These are phyloP conservation scores for Antennarius maculatus DNA, from an alignment of 2,797 vertebrate species.

Conservation along the genomic window DNA sequence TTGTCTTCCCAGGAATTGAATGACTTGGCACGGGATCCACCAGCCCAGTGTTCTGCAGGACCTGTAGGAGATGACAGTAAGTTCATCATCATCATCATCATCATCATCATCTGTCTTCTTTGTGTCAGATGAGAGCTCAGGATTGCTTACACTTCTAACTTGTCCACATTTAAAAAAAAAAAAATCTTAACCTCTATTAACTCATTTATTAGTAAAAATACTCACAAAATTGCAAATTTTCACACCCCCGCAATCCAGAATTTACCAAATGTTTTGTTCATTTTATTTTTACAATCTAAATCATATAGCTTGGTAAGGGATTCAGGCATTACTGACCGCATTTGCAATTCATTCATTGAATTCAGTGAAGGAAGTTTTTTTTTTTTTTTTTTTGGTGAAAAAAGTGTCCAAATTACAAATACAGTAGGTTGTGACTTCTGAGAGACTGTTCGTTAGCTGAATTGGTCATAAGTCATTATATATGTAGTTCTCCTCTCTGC, in stretches of 20 bases:
- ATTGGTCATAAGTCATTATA: too few relatives aligned
- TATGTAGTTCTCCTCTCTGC: too few relatives aligned
- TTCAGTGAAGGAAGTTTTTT: conserved; percentile 20
- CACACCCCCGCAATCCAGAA: too few relatives aligned
- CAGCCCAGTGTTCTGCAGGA: conserved; percentile 99
- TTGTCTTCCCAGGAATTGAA: conserved; percentile 91
- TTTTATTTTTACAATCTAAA: too few relatives aligned
- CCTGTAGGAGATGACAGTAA: conserved; percentile 99
- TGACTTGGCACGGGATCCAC: conserved; percentile 99
- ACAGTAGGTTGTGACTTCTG: too few relatives aligned
- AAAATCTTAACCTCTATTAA: too few relatives aligned
- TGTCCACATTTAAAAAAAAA: background rate
- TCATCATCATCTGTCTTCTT: background rate
- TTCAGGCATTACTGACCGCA: background rate
- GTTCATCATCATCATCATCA: conserved; percentile 59
- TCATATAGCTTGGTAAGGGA: background rate
- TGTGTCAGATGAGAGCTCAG: background rate
- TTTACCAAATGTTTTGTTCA: too few relatives aligned
- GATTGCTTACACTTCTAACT: background rate
- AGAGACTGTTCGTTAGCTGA: too few relatives aligned
- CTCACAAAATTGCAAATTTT: background rate
- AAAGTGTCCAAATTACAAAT: too few relatives aligned
- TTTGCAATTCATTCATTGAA: background rate
- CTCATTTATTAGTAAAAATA: background rate
- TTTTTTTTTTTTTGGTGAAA: conserved; percentile 12